A percentile compares a stretch with the other conserved stretches of the same genome.
These are phyloP conservation scores for Oceanodroma leucorhoa DNA, from an alignment of 2,797 vertebrate genomes.

Conservation along the genomic window DNA sequence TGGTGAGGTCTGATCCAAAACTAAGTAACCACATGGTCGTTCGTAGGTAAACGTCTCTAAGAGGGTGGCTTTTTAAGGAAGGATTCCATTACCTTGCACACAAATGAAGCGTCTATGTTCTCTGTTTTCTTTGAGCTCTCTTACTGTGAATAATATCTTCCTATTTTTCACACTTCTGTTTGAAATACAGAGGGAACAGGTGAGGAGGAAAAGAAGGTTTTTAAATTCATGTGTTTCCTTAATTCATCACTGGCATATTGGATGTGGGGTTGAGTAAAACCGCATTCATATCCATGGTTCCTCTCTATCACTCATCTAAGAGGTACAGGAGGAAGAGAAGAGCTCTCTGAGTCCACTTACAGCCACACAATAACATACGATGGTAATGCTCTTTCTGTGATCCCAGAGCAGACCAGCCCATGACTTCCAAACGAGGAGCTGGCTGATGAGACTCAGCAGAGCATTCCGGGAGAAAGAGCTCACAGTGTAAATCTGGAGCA, in stretches of 20 bases:
- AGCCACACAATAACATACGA: background rate
- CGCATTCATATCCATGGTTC: background rate
- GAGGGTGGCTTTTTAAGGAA: background rate
- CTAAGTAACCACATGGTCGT: background rate
- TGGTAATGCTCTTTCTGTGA: background rate
- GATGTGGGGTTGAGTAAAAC: conserved; percentile 54
- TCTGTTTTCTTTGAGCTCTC: conserved; percentile 36
- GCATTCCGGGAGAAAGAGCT: background rate
- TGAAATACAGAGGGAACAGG: conserved; percentile 24
- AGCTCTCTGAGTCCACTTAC: background rate
- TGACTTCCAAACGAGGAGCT: background rate
- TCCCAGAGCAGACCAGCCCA: background rate
- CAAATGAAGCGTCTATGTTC: background rate
- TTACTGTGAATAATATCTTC: conserved; percentile 25
- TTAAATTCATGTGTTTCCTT: background rate
- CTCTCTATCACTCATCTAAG: background rate
- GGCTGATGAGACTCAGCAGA: conserved; percentile 1
- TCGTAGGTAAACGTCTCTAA: background rate
- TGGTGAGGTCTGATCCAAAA: background rate
- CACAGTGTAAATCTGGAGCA: background rate
- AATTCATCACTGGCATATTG: background rate
- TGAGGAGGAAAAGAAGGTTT: conserved; percentile 45
- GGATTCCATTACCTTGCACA: background rate
- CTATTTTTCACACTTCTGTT: conserved; percentile 48
- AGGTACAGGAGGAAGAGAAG: background rate